phyloP scores from a whole-genome alignment of 2,113 vertebrate genomes.

The Rhynchopsitta pachyrhyncha region DNA sequence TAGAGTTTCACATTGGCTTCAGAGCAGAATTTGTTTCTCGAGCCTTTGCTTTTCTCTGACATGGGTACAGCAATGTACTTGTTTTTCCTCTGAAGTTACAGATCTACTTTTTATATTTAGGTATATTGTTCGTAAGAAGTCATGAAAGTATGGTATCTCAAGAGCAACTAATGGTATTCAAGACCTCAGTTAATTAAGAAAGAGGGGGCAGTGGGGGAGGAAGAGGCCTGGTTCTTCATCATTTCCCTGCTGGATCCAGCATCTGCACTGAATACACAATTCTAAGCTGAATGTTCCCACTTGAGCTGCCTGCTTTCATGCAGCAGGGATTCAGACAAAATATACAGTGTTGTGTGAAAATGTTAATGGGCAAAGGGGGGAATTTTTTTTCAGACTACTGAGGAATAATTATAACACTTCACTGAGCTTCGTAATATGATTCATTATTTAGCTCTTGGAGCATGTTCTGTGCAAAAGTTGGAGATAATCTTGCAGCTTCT shows the following conservation, averaged over 20 bases:
- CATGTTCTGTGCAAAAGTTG: background rate
- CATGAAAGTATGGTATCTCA: background rate
- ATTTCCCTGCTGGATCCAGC: background rate
- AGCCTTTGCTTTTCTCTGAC: background rate
- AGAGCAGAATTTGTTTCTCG: background rate
- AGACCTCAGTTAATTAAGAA: conserved; percentile 23
- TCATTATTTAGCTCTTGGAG: background rate
- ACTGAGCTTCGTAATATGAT: background rate
- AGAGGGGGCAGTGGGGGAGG: background rate
- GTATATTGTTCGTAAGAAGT: background rate
- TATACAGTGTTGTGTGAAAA: background rate
- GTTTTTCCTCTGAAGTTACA: background rate
- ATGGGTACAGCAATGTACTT: background rate
- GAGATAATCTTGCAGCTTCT: background rate
- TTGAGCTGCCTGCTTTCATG: background rate
- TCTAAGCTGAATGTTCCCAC: background rate
- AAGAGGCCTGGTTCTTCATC: background rate
- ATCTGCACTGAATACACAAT: background rate
- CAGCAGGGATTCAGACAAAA: conserved; percentile 24
- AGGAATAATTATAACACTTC: conserved; percentile 11
- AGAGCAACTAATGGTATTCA: conserved; percentile 7
- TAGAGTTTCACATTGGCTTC: background rate
- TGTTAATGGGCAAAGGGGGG: background rate
- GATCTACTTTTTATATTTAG: background rate
- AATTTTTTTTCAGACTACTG: background rate